Evolutionary conservation across 2,888 invertebrate genomes (phyloP), one percentile per base, ranked within the genome.

Genomic region (Acrocyrtus sp.): DNA sequence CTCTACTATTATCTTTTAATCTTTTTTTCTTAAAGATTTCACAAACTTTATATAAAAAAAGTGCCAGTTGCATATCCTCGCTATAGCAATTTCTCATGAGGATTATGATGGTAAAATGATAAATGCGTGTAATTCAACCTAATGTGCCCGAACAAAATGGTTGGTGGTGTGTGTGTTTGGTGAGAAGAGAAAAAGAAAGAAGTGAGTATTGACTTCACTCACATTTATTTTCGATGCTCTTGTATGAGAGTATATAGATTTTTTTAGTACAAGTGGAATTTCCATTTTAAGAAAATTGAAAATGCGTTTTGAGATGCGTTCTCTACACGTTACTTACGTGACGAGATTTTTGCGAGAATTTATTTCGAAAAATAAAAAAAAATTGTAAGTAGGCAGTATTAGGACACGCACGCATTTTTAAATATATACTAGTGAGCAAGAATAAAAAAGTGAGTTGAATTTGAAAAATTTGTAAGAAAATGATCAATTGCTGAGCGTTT

Each of bases 71-170:
- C 5, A 34, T 34, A 34, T 34, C 34, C 34, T 34, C n/a, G n/a
- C n/a, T 34, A 8, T 34, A 34, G 6, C 34, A 34, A 34, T 34
- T 34, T 34, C 34, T 34, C 34, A 34, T 8, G 34, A 34, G 34
- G 34, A 34, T 34, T 5, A 12, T 34, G 34, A 34, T 34, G 5
- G 12, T 34, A 34, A 34, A 34, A 34, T 8, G 34, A 34, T 5
- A 34, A 34, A 34, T 34, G 5, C 12, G 34, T 34, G 12, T 12
- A 12, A 34, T 34, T 34, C 39, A 27, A 43, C 57, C 43, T 57
- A 57, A 57, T 57, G 57, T 57, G 57, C 57, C 57, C 57, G 57
- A 57, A 57, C 57, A 43, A 57, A 57, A 43, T 29, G 6, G 54
- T 21, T 47, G 6, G n/a, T 15, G 6, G 12, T 15, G 47, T 24